Conservation (phyloP, 2,113 vertebrate species). For the Rafetus swinhoei region DNA sequence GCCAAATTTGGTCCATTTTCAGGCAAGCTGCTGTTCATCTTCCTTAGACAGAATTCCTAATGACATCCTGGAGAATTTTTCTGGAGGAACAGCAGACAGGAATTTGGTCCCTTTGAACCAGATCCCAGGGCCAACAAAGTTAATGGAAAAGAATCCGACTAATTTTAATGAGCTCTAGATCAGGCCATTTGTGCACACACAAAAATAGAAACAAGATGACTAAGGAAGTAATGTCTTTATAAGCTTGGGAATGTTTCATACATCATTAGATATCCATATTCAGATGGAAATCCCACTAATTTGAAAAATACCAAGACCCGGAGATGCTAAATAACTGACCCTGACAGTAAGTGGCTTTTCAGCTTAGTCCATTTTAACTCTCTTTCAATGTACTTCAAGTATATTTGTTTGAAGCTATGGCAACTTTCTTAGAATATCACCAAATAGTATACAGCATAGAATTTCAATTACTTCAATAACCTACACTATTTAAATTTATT, state of each 20-base stretch:
- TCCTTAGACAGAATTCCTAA: not conserved
- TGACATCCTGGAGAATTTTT: not conserved
- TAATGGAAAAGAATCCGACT: not conserved
- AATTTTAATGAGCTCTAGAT: not conserved
- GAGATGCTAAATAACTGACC: conserved; percentile 67
- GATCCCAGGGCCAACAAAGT: not conserved
- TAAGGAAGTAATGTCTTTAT: not conserved
- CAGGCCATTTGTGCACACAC: not conserved
- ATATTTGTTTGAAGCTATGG: conserved; percentile 73
- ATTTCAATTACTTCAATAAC: conserved; percentile 83
- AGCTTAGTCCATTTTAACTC: conserved; percentile 72
- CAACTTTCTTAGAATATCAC: conserved; percentile 77
- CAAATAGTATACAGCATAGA: conserved; percentile 79
- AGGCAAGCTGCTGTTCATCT: not conserved
- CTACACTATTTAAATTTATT: conserved; percentile 86
- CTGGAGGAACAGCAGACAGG: not conserved
- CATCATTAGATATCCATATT: not conserved
- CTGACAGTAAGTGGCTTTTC: conserved; percentile 82
- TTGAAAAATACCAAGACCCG: not conserved
- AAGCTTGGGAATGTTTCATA: not conserved
- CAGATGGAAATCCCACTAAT: not conserved
- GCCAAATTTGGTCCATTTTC: not conserved
- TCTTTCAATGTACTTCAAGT: conserved; percentile 74
- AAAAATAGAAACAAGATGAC: accelerated
- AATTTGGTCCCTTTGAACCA: not conserved